phyloP scores from a whole-genome alignment of 2,113 vertebrate genomes.

The Puma concolor region DNA sequence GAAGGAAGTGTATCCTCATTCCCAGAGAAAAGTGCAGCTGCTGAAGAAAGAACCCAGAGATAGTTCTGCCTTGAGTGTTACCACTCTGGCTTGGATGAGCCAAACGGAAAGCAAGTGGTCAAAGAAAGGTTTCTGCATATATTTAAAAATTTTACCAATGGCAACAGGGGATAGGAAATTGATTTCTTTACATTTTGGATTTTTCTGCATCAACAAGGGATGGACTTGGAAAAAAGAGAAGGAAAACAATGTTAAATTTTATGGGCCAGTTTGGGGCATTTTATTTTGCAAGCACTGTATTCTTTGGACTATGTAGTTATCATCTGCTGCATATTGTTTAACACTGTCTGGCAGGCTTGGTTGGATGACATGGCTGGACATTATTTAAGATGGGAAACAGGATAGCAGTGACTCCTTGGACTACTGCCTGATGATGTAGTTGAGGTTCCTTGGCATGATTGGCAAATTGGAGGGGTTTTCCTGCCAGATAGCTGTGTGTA shows the following conservation, averaged over 20 bases:
- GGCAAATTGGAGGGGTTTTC: slow-evolving; percentile 48
- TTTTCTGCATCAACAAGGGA: slow-evolving; percentile 53
- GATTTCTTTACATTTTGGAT: slow-evolving; percentile 45
- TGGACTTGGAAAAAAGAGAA: slow-evolving; percentile 61
- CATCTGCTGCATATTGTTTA: slow-evolving; percentile 73
- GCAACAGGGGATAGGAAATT: not conserved
- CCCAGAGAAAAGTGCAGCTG: not conserved
- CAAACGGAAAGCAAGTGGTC: not conserved
- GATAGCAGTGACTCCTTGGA: slow-evolving; percentile 65
- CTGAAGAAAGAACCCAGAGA: not conserved
- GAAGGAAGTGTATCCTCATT: not conserved
- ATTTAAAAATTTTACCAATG: slow-evolving; percentile 24
- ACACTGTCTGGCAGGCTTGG: slow-evolving; percentile 58
- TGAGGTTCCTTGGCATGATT: slow-evolving; percentile 70
- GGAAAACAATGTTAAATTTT: slow-evolving; percentile 45
- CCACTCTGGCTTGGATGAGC: not conserved
- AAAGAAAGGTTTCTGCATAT: not conserved
- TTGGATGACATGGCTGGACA: slow-evolving; percentile 44
- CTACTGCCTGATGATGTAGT: slow-evolving; percentile 59
- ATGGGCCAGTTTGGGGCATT: slow-evolving; percentile 59
- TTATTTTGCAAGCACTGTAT: slow-evolving; percentile 50
- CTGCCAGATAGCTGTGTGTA: slow-evolving; percentile 63
- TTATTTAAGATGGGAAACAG: slow-evolving; percentile 73
- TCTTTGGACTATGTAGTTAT: slow-evolving; percentile 64
- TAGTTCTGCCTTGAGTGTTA: not conserved